Percentiles rank a stretch among this genome's conserved stretches.
These are phyloP conservation scores for Cyclina sinensis DNA, from an alignment of 1,140 invertebrate species.

Conservation along the genomic window DNA sequence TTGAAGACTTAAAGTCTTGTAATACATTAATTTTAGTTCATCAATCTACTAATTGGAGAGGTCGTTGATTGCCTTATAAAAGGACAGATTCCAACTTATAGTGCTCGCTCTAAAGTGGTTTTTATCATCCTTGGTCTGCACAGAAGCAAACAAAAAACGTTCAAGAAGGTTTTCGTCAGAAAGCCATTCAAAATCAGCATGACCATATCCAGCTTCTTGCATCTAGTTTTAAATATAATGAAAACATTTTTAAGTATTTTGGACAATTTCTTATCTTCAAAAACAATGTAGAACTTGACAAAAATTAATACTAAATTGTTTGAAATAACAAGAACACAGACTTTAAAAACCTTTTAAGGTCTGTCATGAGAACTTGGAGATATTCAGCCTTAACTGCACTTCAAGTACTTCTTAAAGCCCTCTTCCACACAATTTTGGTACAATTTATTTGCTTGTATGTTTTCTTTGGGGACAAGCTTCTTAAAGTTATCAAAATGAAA, in stretches of 20 bases:
- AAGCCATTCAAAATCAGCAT: not conserved
- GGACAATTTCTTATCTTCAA: no score
- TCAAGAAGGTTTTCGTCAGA: not conserved
- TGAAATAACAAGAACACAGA: no score
- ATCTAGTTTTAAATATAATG: not conserved
- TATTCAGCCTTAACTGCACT: no score
- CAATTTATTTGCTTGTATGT: not conserved
- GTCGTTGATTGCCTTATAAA: not conserved
- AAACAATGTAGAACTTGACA: no score
- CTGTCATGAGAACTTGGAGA: no score
- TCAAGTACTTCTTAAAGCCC: not conserved
- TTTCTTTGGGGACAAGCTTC: not conserved
- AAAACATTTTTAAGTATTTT: no score
- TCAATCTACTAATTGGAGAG: not conserved
- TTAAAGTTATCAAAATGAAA: no score
- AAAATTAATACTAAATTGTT: no score
- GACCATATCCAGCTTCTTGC: not conserved
- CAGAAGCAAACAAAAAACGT: not conserved
- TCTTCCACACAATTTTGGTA: not conserved
- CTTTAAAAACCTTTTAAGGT: no score
- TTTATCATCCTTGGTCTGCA: not conserved
- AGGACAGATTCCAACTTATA: not conserved
- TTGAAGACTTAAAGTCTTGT: slow-evolving; percentile 7
- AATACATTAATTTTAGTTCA: not conserved
- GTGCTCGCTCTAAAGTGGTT: not conserved